Conservation (phyloP, 30 jellyfish, hydroid and myxozoan genomes). For the Aurelia aurita complex sp. Pacific region DNA sequence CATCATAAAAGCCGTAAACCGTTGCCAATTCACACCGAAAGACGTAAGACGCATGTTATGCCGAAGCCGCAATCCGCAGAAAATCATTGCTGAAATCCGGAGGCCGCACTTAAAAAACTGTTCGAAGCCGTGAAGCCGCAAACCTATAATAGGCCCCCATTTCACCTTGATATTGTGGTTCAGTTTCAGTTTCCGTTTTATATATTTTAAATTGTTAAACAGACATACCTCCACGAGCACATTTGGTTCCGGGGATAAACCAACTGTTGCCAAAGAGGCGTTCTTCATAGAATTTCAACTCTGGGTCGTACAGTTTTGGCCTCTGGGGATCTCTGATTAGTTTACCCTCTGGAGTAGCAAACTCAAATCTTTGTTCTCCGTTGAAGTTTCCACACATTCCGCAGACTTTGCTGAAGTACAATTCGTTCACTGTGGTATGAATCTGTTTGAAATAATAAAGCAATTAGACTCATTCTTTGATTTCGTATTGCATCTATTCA, state of each 20-base stretch:
- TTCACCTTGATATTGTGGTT: too few relatives aligned
- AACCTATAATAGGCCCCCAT: too few relatives aligned
- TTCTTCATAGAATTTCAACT: constrained; percentile 21
- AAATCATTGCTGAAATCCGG: too few relatives aligned
- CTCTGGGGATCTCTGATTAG: constrained; percentile 34
- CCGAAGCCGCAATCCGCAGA: too few relatives aligned
- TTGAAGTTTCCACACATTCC: constrained; percentile 82
- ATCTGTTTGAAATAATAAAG: constrained; percentile 3
- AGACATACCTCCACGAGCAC: constrained; percentile 52
- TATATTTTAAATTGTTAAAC: neutral
- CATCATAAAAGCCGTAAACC: too few relatives aligned
- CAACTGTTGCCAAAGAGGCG: constrained; percentile 76
- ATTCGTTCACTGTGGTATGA: constrained; percentile 36
- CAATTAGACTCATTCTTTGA: too few relatives aligned
- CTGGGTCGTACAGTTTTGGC: constrained; percentile 63
- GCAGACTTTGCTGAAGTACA: constrained; percentile 65
- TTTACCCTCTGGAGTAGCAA: constrained; percentile 68
- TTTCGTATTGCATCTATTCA: too few relatives aligned
- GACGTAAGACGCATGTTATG: too few relatives aligned
- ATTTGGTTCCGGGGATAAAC: constrained; percentile 69
- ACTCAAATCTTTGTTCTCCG: constrained; percentile 65
- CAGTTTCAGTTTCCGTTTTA: too few relatives aligned
- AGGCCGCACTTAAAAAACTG: too few relatives aligned
- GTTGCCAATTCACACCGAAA: too few relatives aligned
- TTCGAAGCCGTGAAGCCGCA: too few relatives aligned